Conservation (phyloP, 2,113 vertebrate genomes). For the Alexandromys fortis region DNA sequence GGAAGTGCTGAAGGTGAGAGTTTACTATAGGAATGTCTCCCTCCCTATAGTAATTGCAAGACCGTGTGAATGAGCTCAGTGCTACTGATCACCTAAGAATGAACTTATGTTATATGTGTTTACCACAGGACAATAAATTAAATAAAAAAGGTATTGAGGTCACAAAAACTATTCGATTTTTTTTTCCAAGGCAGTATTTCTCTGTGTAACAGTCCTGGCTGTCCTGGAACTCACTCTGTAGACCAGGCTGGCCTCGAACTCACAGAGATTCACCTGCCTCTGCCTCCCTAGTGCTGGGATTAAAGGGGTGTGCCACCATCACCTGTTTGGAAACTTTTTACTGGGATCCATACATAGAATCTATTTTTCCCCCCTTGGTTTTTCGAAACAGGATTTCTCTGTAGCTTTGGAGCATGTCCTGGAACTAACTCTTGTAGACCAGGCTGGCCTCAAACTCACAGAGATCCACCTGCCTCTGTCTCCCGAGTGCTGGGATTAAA, state of each 20-base stretch:
- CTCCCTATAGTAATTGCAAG: neutral
- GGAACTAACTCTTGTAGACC: too few relatives aligned
- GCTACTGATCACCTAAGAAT: neutral
- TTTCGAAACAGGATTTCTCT: too few relatives aligned
- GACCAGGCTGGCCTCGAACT: neutral
- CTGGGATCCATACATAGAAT: neutral
- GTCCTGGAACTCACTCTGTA: neutral
- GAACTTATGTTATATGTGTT: neutral
- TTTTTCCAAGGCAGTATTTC: neutral
- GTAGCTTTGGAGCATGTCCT: too few relatives aligned
- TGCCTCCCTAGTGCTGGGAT: neutral
- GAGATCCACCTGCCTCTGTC: too few relatives aligned
- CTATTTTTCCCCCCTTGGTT: neutral
- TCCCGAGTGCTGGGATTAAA: too few relatives aligned
- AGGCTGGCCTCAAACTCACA: too few relatives aligned
- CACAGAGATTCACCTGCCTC: neutral
- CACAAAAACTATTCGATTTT: neutral
- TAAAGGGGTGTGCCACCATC: rapidly evolving
- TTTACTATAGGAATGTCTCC: too few relatives aligned
- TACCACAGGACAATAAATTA: conserved; percentile 1
- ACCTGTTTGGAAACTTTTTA: neutral
- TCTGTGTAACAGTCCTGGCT: neutral
- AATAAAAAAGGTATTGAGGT: neutral
- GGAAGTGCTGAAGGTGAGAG: neutral
- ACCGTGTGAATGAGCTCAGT: neutral